These are phyloP conservation scores for Phymanthus crucifer DNA, from an alignment of 92 coral and sea anemone species.

Conservation along the genomic window DNA sequence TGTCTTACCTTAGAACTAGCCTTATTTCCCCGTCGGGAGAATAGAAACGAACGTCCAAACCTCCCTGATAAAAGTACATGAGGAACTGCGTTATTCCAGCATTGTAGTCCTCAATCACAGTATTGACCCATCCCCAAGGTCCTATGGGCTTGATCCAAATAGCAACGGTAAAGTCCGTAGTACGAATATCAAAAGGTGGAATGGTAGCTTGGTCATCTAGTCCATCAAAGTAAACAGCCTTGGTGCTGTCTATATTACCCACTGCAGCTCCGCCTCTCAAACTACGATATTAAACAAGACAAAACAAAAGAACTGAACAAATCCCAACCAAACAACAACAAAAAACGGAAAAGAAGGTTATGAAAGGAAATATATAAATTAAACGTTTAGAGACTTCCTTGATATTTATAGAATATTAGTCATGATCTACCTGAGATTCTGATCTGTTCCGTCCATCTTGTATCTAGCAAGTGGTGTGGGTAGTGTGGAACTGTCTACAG, in stretches of 20 bases:
- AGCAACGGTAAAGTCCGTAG: slow-evolving; percentile 18
- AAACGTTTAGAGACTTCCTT: not conserved
- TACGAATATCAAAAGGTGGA: slow-evolving; percentile 21
- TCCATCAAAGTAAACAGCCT: slow-evolving; percentile 23
- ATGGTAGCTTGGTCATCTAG: slow-evolving; percentile 15
- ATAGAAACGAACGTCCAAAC: not conserved
- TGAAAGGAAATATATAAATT: not conserved
- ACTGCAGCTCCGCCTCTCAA: slow-evolving; percentile 9
- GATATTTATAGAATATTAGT: not conserved
- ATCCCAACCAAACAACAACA: no score
- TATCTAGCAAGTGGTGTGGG: not conserved
- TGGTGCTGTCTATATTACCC: slow-evolving; percentile 3
- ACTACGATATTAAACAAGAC: not conserved
- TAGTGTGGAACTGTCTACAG: no score
- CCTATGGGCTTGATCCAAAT: not conserved
- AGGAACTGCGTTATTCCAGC: not conserved
- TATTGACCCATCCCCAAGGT: not conserved
- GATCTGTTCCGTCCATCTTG: not conserved
- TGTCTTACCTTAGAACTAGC: no score
- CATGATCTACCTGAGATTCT: not conserved
- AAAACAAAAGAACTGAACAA: no score
- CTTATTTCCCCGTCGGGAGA: not conserved
- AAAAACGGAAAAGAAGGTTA: no score
- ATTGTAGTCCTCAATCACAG: not conserved
- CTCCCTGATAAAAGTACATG: not conserved